A percentile compares a stretch with the other conserved stretches of the same genome.
Conservation (phyloP, 2,888 invertebrate genomes). For the Luffia ferchaultella region DNA sequence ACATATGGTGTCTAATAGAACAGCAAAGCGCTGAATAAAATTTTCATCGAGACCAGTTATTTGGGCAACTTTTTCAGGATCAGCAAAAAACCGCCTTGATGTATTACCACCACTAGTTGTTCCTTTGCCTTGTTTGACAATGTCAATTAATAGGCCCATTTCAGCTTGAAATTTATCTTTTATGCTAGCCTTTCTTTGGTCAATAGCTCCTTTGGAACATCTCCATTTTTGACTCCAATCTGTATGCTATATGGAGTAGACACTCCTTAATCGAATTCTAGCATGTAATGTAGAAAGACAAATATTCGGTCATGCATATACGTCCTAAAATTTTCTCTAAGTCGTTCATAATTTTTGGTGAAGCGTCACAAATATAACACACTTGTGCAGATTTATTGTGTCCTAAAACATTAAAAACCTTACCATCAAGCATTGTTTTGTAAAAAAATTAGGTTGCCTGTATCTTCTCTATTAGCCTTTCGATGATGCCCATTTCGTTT, state of each 20-base stretch:
- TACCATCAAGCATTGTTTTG: background rate
- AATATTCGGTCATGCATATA: background rate
- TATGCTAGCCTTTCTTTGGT: conserved; percentile 1
- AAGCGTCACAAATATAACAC: background rate
- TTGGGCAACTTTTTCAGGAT: background rate
- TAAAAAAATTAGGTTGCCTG: background rate
- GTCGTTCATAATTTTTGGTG: background rate
- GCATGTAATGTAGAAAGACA: background rate
- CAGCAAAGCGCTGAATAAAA: background rate
- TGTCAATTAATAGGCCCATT: background rate
- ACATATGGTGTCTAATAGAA: background rate
- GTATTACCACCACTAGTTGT: background rate
- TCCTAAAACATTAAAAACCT: background rate
- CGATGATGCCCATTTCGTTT: background rate
- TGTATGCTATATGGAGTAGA: background rate
- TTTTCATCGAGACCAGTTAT: background rate
- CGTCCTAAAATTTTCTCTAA: background rate
- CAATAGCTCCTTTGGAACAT: background rate
- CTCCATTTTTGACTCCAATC: background rate
- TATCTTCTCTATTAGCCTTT: background rate
- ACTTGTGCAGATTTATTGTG: background rate
- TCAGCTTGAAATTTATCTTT: conserved; percentile 4
- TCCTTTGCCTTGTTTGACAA: background rate
- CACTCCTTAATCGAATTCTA: background rate
- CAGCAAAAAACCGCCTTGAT: background rate